phyloP scores from a whole-genome alignment of 2,113 vertebrate genomes.

The Oreocharis arfaki region DNA sequence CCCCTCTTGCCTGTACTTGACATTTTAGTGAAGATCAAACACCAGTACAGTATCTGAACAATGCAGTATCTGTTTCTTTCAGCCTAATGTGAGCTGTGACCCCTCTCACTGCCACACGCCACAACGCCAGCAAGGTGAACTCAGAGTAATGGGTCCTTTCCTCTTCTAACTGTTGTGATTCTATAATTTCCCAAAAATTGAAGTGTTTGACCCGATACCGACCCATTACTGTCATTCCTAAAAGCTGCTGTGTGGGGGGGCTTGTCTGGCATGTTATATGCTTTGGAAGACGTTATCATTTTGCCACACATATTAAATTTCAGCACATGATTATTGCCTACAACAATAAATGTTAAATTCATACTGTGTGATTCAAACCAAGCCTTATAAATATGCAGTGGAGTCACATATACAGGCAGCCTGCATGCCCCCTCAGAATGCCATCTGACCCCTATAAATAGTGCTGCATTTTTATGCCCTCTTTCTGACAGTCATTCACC shows the following conservation, averaged over 20 bases:
- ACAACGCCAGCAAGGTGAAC: neutral
- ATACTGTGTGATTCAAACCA: neutral
- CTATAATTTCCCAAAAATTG: neutral
- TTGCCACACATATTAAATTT: neutral
- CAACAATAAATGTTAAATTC: slow-evolving; percentile 20
- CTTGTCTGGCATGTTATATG: neutral
- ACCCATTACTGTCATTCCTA: neutral
- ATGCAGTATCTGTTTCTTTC: neutral
- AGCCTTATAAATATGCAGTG: slow-evolving; percentile 25
- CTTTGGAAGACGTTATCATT: neutral
- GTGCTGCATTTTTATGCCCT: neutral
- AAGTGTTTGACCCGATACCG: neutral
- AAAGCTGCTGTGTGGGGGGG: neutral
- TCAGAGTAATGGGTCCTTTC: neutral
- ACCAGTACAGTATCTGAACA: neutral
- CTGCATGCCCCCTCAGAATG: neutral
- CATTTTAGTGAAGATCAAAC: slow-evolving; percentile 23
- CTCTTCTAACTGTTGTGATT: neutral
- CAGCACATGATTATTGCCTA: neutral
- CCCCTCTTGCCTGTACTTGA: neutral
- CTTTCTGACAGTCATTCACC: neutral
- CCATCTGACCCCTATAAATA: slow-evolving; percentile 10
- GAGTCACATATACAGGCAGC: neutral
- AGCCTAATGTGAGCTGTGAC: neutral
- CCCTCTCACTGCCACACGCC: neutral